Evolutionary conservation across 2,888 invertebrate genomes (phyloP).

Genomic region (Volucella bombylans): DNA sequence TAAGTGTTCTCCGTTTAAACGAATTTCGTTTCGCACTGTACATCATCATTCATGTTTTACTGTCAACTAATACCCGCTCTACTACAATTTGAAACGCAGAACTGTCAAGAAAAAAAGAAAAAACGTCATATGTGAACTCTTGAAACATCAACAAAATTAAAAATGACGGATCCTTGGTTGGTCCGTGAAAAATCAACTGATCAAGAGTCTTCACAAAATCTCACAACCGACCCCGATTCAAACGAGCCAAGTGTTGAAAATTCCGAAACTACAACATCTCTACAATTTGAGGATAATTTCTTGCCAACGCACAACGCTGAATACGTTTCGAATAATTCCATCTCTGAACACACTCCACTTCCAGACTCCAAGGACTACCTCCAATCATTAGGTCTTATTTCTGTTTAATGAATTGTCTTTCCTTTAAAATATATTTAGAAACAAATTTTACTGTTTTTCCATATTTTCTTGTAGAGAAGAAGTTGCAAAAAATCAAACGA

Average conservation of each 20-base stretch:
- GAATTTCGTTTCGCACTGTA: background rate
- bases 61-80: background rate
- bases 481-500: constrained; percentile 83
- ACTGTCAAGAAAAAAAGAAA: constrained; percentile 29
- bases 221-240: constrained; percentile 49
- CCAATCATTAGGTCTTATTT: constrained; percentile 85
- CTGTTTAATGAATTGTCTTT: constrained; percentile 55
- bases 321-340: constrained; percentile 81
- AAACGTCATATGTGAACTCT: constrained; percentile 44
- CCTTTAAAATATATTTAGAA: background rate
- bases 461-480: constrained; percentile 78
- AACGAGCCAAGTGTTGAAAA: constrained; percentile 40
- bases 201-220: constrained; percentile 52
- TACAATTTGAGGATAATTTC: constrained; percentile 85
- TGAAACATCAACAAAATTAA: constrained; percentile 68
- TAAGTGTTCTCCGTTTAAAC: too few species aligned
- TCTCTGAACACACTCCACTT: constrained; percentile 81
- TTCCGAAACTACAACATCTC: constrained; percentile 37
- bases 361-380: constrained; percentile 83
- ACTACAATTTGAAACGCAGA: background rate
- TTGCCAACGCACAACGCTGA: constrained; percentile 80
- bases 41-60: background rate
- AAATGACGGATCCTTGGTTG: constrained; percentile 78
- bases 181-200: constrained; percentile 74
- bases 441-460: background rate